A percentile compares a stretch with the other conserved stretches of the same genome.
Evolutionary conservation across 2,797 vertebrate genomes (phyloP).

Genomic region (Aphelocoma californica): DNA sequence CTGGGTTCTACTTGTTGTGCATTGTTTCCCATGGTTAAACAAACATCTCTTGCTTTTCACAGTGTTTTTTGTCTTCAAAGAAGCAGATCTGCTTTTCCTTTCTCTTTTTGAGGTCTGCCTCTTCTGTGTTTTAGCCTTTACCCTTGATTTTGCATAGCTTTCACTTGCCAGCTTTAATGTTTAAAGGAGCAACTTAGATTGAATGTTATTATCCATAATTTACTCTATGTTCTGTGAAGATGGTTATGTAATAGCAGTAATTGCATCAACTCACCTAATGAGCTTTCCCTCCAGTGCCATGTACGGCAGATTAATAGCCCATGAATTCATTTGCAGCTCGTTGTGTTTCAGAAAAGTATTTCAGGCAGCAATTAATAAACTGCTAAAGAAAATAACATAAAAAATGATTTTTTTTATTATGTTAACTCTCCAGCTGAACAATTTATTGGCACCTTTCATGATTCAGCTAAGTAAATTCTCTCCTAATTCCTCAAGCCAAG

Average conservation of each 20-base stretch:
- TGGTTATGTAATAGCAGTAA: conserved; percentile 74
- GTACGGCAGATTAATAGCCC: conserved; percentile 76
- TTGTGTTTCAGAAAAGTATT: conserved; percentile 72
- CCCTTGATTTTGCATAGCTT: conserved; percentile 15
- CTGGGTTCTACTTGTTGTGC: not conserved
- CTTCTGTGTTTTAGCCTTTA: conserved; percentile 18
- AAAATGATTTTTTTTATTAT: conserved; percentile 66
- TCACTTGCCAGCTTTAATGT: conserved; percentile 46
- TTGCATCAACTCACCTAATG: conserved; percentile 72
- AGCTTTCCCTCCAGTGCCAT: conserved; percentile 71
- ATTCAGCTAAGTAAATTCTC: conserved; percentile 46
- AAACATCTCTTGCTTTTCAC: not conserved
- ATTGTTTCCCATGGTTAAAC: conserved; percentile 11
- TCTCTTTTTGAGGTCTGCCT: not conserved
- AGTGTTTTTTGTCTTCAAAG: not conserved
- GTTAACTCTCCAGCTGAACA: conserved; percentile 66
- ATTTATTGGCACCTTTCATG: conserved; percentile 66
- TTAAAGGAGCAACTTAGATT: conserved; percentile 48
- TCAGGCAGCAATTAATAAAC: conserved; percentile 71
- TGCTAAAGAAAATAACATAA: conserved; percentile 67
- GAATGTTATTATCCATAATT: conserved; percentile 69
- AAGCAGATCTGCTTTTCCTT: not conserved
- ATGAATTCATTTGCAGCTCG: conserved; percentile 72
- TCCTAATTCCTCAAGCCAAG: conserved; percentile 32
- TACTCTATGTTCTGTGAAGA: conserved; percentile 70